Percentiles rank a stretch among this genome's conserved stretches.
phyloP scores from a whole-genome alignment of 1,140 invertebrate genomes.

The Caerostris extrusa region DNA sequence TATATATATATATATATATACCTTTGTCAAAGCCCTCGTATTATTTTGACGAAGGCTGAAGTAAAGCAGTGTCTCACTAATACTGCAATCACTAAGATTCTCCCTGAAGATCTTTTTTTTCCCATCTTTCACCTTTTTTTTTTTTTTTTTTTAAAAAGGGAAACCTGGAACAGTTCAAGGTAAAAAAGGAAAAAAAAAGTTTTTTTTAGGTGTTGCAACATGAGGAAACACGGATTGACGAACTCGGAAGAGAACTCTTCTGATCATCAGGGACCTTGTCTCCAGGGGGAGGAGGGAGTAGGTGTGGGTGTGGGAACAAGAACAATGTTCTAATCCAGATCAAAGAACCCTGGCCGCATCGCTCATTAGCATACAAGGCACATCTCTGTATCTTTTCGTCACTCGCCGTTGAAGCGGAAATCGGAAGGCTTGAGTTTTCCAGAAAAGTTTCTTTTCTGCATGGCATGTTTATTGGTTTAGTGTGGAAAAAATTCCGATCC shows the following conservation, averaged over 20 bases:
- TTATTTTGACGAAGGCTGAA: neutral
- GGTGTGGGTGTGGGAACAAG: neutral
- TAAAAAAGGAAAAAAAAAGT: neutral
- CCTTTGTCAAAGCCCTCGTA: neutral
- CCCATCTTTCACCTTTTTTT: neutral
- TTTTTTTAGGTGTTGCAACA: neutral
- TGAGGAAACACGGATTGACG: slow-evolving; percentile 29
- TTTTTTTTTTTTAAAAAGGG: neutral
- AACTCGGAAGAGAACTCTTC: neutral
- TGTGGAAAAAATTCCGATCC: neutral
- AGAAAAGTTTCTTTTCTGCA: neutral
- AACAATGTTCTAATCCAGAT: slow-evolving; percentile 25
- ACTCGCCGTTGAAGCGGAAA: slow-evolving; percentile 15
- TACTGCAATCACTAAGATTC: neutral
- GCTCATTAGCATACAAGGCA: slow-evolving; percentile 31
- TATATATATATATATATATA: too few species aligned
- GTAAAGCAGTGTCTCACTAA: neutral
- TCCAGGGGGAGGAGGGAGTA: neutral
- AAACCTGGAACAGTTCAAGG: neutral
- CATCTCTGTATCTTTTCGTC: slow-evolving; percentile 10
- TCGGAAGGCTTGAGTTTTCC: neutral
- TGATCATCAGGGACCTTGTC: slow-evolving; percentile 22
- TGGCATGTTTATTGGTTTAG: slow-evolving; percentile 12
- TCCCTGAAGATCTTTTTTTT: too few species aligned
- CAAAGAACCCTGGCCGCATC: neutral